Base-by-base conservation (phyloP, 2,113 vertebrate species). In the Trichomycterus rosablanca region DNA sequence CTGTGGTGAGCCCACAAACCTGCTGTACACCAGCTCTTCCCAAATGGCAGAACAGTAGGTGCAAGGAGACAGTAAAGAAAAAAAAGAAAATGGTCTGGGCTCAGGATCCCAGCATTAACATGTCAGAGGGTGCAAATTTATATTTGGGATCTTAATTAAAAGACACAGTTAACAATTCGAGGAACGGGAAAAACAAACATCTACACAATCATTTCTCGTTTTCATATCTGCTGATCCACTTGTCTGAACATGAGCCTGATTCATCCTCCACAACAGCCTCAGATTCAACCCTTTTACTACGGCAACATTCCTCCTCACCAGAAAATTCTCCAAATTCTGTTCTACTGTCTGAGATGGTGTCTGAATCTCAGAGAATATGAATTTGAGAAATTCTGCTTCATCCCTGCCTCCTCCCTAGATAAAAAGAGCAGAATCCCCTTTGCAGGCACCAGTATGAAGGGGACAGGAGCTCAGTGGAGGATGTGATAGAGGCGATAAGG, bases 401-500 rank as follows among this genome's bases (percentile, higher is more conserved):
- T 15, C 45, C 42, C 20, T 52, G 24, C 37, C 58, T 42, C 24
- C 55, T 23, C 4, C 7, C 5, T 43, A 51, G 40, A 59, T 55
- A 50, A 66, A 61, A 49, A 48, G 61, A 52, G 30, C 9, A 23
- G 20, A 28, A 34, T n/a, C 44, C 61, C 37, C 52, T 53, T 42
- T 65, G 12, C 55, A 18, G 46, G 24, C 59, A 34, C 49, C 18
- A n/a, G 51, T 65, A 67, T 68, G 34, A 54, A 23, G 11, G n/a
- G 48, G 54, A 53, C 40, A 37, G 43, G 22, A 68, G 66, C 32
- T 55, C 50, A 62, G 48, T 46, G 44, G 42, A 68, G 56, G 67
- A 70, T 37, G 56, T n/a, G 58, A 74, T 74, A 53, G 51, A 58
- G 63, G 71, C 7, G 67, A 74, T 74, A 66, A 74, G 71, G 71